Base-by-base conservation (phyloP, 2,113 vertebrate genomes). In the Gulo gulo region DNA sequence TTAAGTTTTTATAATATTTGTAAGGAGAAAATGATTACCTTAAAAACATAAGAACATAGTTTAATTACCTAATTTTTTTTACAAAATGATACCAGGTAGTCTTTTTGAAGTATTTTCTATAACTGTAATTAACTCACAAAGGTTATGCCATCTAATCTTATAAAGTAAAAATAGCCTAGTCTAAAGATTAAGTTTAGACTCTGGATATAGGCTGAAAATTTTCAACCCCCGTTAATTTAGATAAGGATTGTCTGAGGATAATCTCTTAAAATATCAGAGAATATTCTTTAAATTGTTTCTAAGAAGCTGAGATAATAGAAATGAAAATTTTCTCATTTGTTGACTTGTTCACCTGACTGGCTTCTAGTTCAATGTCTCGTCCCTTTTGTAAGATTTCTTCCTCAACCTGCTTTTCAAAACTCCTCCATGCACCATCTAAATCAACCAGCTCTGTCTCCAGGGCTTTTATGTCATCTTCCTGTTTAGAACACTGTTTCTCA, bases 261-360 rank as follows among this genome's bases (percentile, higher is more conserved):
- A 81, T 81, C 71, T 88, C 45, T 94, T 85, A 91, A 95, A 73
- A 26, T 65, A 92, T 85, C 83, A 96, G 65, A 81, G 24, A 7
- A n/a, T 6, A 82, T 79, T 20, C 59, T 95, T 96, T 59, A 91
- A 71, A n/a, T 57, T 73, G 65, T 89, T 96, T 57, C 76, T 78
- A 73, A 80, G 52, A 92, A 97, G 71, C 20, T 94, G 47, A 91
- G 88, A 97, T 31, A 85, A 87, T 11, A 81, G 52, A 88, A 96
- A 89, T 20, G 50, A 24, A 61, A 73, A 8, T 16, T 57, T 92
- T 73, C 15, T 39, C 31, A 26, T 7, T 16, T 39, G 47, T 47
- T 74, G 76, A n/a, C 39, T 74, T 94, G 73, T 97, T 98, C 96
- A 99, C 99, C 99, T 99, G 99, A 94, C 97, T 99, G 92, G 99